A percentile compares a stretch with the other conserved stretches of the same genome.
Conservation (phyloP, 2,113 vertebrate species). For the Strigops habroptila region DNA sequence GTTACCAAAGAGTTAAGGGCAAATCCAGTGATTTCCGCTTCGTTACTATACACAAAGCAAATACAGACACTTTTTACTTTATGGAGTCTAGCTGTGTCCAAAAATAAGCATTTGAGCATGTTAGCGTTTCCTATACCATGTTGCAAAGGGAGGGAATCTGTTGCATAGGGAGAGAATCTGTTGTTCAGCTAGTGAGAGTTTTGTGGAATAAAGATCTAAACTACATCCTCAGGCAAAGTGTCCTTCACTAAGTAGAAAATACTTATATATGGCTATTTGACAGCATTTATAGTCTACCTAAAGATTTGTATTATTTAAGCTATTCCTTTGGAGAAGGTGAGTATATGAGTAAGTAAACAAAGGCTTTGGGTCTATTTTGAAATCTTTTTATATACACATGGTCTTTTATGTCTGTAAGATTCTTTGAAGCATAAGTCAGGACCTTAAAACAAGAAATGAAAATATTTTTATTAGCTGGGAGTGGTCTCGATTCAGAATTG, state of each 20-base stretch:
- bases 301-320: neutral
- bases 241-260: neutral
- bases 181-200: neutral
- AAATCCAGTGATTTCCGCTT: neutral
- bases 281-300: neutral
- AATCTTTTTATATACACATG: neutral
- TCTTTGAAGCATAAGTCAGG: slow-evolving; percentile 6
- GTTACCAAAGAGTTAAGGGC: neutral
- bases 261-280: neutral
- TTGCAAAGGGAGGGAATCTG: neutral
- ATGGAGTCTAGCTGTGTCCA: neutral
- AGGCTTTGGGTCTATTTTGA: neutral
- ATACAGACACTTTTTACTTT: neutral
- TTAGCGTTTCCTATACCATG: neutral
- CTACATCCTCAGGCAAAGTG: neutral
- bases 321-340: neutral
- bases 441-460: neutral
- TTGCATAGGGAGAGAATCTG: neutral
- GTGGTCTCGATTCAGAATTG: neutral
- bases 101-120: neutral
- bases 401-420: slow-evolving; percentile 1
- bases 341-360: neutral
- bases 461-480: slow-evolving; percentile 43
- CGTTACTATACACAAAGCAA: neutral
- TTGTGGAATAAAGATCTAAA: neutral